A percentile compares a stretch with the other conserved stretches of the same genome.
phyloP scores from a whole-genome alignment of 1,140 invertebrate genomes.

The Halesus radiatus region DNA sequence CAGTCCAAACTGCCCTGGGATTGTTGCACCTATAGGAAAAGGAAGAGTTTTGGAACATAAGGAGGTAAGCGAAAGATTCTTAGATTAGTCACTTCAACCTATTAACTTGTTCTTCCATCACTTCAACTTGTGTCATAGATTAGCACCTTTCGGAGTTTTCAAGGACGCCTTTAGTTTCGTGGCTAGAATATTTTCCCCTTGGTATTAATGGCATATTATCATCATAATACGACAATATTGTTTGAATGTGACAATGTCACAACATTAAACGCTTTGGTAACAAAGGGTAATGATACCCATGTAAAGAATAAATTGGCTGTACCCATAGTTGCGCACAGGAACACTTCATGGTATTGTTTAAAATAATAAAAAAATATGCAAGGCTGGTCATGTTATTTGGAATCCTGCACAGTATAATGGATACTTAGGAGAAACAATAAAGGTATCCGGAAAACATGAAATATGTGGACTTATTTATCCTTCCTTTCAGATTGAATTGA shows the following conservation, averaged over 20 bases:
- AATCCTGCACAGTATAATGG: slow-evolving; percentile 1
- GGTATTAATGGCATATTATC: slow-evolving; percentile 15
- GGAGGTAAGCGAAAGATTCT: no score
- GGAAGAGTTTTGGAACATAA: no score
- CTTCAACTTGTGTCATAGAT: no score
- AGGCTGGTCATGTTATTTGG: background rate
- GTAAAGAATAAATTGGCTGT: slow-evolving; percentile 23
- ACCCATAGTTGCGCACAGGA: background rate
- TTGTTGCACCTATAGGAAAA: no score
- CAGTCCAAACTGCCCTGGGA: no score
- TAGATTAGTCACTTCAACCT: no score
- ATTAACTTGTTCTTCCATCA: no score
- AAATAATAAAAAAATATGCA: background rate
- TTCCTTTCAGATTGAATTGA: no score
- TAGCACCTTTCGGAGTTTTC: background rate
- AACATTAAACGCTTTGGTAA: slow-evolving; percentile 12
- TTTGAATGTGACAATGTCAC: slow-evolving; percentile 8
- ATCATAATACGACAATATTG: slow-evolving; percentile 3
- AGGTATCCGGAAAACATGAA: no score
- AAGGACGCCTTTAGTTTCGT: background rate
- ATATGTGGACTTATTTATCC: no score
- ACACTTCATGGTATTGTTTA: slow-evolving; percentile 11
- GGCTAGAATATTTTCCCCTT: background rate
- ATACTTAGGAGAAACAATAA: background rate
- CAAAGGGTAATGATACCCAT: slow-evolving; percentile 35